These are phyloP conservation scores for Leptinotarsa lineolata DNA, from an alignment of 1,140 invertebrate species.

Conservation along the genomic window DNA sequence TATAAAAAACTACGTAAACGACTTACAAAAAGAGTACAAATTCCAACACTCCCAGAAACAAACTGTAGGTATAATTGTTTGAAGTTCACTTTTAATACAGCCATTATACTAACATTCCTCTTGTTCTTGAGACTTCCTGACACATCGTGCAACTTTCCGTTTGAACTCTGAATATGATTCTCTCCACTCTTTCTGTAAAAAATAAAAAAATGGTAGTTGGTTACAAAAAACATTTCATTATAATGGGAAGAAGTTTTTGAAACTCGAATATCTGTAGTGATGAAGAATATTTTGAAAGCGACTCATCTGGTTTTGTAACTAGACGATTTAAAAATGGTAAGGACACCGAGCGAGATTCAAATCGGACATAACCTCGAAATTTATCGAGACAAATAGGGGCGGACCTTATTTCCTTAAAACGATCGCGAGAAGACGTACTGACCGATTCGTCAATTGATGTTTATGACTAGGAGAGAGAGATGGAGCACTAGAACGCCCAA, in stretches of 20 bases:
- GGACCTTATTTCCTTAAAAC: no score
- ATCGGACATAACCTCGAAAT: no score
- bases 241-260: neutral
- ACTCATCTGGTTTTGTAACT: no score
- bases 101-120: conserved; percentile 81
- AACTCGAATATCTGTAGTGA: no score
- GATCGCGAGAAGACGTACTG: no score
- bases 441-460: no score
- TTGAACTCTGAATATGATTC: conserved; percentile 97
- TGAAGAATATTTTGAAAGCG: no score
- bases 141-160: conserved; percentile 95
- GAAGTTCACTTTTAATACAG: conserved; percentile 26
- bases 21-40: conserved; percentile 21
- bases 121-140: conserved; percentile 98
- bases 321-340: no score
- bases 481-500: no score
- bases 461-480: no score
- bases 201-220: conserved; percentile 46
- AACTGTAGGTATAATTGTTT: conserved; percentile 21
- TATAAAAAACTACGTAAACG: conserved; percentile 30
- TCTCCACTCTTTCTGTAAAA: conserved; percentile 94
- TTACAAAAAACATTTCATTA: neutral
- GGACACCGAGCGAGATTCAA: no score
- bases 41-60: conserved; percentile 25
- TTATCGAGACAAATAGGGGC: no score